A percentile compares a stretch with the other conserved stretches of the same genome.
These are phyloP conservation scores for Orchestes rusci DNA, from an alignment of 2,888 invertebrate genomes.

Conservation along the genomic window DNA sequence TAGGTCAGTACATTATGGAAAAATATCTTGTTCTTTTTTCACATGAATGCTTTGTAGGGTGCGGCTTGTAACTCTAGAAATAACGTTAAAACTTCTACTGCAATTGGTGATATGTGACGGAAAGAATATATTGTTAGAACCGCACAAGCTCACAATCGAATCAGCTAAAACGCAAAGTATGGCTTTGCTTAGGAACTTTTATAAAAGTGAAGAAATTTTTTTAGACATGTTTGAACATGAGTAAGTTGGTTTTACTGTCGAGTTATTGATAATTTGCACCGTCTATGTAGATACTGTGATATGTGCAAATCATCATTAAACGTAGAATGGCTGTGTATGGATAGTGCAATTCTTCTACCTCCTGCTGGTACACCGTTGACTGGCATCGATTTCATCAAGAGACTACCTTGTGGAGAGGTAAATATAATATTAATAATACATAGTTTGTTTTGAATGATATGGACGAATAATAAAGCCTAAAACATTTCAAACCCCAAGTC, in stretches of 20 bases:
- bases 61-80: conserved; percentile 85
- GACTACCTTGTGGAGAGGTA: conserved; percentile 95
- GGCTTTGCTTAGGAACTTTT: conserved; percentile 80
- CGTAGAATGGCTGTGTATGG: conserved; percentile 95
- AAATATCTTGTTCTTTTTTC: conserved; percentile 1
- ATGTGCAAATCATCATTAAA: conserved; percentile 80
- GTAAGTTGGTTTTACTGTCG: conserved; percentile 33
- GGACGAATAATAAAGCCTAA: too few species aligned
- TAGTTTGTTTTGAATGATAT: too few species aligned
- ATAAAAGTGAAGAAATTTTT: conserved; percentile 97
- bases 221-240: conserved; percentile 99
- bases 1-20: conserved; percentile 13
- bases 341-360: conserved; percentile 87
- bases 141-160: conserved; percentile 61
- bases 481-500: too few species aligned
- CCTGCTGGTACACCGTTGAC: conserved; percentile 95
- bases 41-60: conserved; percentile 49
- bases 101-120: conserved; percentile 55
- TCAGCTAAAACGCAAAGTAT: conserved; percentile 74
- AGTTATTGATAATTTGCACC: conserved; percentile 2
- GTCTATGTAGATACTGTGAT: conserved; percentile 64
- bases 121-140: conserved; percentile 56
- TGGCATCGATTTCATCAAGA: conserved; percentile 87
- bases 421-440: conserved; percentile 33
- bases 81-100: conserved; percentile 73